Base-by-base conservation (phyloP, 2,888 invertebrate genomes). In the Meganola albula region DNA sequence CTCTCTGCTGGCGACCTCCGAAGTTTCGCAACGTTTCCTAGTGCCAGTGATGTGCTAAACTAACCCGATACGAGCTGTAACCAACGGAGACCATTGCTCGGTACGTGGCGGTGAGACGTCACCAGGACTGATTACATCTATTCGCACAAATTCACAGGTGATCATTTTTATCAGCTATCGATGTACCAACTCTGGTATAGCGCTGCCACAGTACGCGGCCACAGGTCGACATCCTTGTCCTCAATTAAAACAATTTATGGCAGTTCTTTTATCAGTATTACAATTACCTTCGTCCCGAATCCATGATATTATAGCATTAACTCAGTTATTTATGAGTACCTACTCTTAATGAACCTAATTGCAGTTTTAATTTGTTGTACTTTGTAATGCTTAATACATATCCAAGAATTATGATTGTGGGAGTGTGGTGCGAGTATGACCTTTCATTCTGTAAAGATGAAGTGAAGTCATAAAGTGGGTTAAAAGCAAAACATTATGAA, bases 221-320 rank as follows among this genome's bases (percentile, higher is more conserved):
- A 45, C 58, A 57, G 60, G 62, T 62, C 53, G 68, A 68, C 67
- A 80, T 80, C 83, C 83, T 83, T 83, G 83, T 70, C 77, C 83
- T 67, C 79, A 75, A 79, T 83, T 74, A 74, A 72, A 76, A 72
- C 74, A 69, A 68, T 82, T 78, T 76, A 74, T 70, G 52, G 63
- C 68, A 64, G 56, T 60, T 70, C 70, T 70, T 65, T 60, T 71
- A 71, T 73, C 62, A 73, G 72, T 77, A 71, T 64, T 65, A 68
- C 65, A 72, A 67, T 69, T 60, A 50, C n/a, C n/a, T n/a, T 53
- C 46, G 48, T 58, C 48, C 48, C 44, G 43, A 48, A 45, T 49
- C 34, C 34, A 48, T 54, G 57, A 56, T 55, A 53, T 53, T 51
- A 37, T 44, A 31, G 41, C 37, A 39, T 34, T 48, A 32, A 42